These are phyloP conservation scores for Imbricaverruca yamaguchii DNA, from an alignment of 2,888 invertebrate species.

Conservation along the genomic window DNA sequence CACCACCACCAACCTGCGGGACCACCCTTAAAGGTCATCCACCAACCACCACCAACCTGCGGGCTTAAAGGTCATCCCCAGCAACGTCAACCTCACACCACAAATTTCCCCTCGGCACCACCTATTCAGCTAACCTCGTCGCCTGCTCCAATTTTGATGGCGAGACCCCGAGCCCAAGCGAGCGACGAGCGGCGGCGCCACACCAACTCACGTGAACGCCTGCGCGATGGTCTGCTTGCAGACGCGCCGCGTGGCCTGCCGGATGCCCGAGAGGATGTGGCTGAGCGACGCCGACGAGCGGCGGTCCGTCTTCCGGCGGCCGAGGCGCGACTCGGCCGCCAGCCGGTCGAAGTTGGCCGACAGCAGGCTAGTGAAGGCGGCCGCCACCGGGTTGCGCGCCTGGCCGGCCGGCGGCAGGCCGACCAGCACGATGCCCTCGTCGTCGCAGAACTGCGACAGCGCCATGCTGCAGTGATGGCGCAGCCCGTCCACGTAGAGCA, in stretches of 20 bases:
- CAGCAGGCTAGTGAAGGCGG: background rate
- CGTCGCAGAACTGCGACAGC: constrained; percentile 8
- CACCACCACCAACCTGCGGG: too few relatives aligned
- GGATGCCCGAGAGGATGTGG: background rate
- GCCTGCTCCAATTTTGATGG: too few relatives aligned
- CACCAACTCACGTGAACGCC: constrained; percentile 2
- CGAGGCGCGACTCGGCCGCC: background rate
- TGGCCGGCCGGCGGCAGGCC: background rate
- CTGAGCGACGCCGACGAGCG: background rate
- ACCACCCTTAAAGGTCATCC: too few relatives aligned
- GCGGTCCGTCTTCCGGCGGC: background rate
- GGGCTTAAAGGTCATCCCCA: too few relatives aligned
- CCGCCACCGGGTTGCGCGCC: background rate
- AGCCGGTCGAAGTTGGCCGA: background rate
- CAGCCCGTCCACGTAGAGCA: background rate
- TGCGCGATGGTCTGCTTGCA: background rate
- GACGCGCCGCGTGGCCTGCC: background rate
- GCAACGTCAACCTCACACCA: too few relatives aligned
- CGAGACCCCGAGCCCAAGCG: too few relatives aligned
- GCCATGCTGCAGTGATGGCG: background rate
- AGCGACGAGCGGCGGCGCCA: too few relatives aligned
- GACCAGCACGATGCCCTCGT: background rate
- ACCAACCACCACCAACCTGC: too few relatives aligned
- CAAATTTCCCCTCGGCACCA: too few relatives aligned
- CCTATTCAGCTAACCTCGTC: too few relatives aligned